Base-by-base conservation (phyloP, 2,888 invertebrate species). In the Eupithecia centaureata region DNA sequence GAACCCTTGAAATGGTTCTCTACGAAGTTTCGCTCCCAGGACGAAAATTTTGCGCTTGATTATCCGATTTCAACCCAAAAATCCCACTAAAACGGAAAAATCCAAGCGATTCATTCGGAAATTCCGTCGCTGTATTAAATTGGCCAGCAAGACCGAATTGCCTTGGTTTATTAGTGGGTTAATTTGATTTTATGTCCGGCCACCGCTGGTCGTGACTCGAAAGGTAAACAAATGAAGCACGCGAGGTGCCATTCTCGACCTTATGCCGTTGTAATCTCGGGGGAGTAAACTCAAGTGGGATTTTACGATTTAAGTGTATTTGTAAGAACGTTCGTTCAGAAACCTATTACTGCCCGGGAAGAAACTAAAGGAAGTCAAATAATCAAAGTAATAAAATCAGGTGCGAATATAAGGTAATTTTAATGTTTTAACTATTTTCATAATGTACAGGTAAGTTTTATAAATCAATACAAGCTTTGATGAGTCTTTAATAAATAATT, bases 161-260 rank as follows among this genome's bases (percentile, higher is more conserved):
- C 86, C 81, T 86, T 88, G 88, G 85, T 90, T 90, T 90, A 90
- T 90, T 89, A 90, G 90, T 79, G 83, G 81, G 77, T 83, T 90
- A 88, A 90, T 89, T 90, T 87, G 89, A 91, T 90, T 91, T 87
- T 86, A 87, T 84, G 85, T 84, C 82, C 81, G 77, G 79, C 85
- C 84, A 80, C 82, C 77, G 84, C 81, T 80, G 75, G 78, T 79
- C 87, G 88, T 86, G 86, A 87, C 88, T 84, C 79, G 86, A 85
- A 87, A 87, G 79, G 84, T 85, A 88, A 88, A 87, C 85, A 86
- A 85, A 72, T 69, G 73, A 68, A 73, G 59, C 67, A 57, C 59
- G 68, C 65, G 67, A 56, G 32, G 61, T 60, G 61, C 62, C 25
- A 72, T 72, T 72, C 56, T 63, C 68, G 57, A 59, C 71, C 61